phyloP scores from a whole-genome alignment of 2,888 invertebrate genomes.

The Mythimna ferrago region DNA sequence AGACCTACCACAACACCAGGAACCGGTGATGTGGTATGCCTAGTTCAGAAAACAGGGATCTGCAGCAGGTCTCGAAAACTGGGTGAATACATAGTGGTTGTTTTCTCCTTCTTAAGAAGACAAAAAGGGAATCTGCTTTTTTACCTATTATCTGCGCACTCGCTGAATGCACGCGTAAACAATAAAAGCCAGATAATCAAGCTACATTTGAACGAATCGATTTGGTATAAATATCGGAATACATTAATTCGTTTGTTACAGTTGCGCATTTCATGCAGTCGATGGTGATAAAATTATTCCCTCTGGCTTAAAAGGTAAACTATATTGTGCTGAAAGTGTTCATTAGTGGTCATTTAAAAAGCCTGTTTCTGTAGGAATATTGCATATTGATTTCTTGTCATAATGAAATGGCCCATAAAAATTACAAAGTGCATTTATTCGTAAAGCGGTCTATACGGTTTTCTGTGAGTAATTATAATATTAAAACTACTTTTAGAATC shows the following conservation, averaged over 20 bases:
- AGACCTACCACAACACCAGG: no score
- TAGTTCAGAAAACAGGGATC: no score
- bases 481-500: background rate
- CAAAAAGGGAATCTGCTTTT: no score
- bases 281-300: conserved; percentile 42
- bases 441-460: background rate
- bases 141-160: conserved; percentile 26
- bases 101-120: no score
- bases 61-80: no score
- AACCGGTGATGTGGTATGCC: no score
- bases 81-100: no score
- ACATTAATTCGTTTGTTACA: conserved; percentile 49
- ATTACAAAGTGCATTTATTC: background rate
- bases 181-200: conserved; percentile 56
- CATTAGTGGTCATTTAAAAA: conserved; percentile 5
- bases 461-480: no score
- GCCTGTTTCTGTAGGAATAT: background rate
- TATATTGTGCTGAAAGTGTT: conserved; percentile 26
- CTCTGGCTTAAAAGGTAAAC: conserved; percentile 27
- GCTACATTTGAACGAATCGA: conserved; percentile 59
- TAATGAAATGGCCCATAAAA: background rate
- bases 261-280: conserved; percentile 44
- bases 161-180: conserved; percentile 41
- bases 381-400: conserved; percentile 6
- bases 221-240: conserved; percentile 58